Conservation (phyloP, 2,888 invertebrate species). For the Melinaea marsaeus region DNA sequence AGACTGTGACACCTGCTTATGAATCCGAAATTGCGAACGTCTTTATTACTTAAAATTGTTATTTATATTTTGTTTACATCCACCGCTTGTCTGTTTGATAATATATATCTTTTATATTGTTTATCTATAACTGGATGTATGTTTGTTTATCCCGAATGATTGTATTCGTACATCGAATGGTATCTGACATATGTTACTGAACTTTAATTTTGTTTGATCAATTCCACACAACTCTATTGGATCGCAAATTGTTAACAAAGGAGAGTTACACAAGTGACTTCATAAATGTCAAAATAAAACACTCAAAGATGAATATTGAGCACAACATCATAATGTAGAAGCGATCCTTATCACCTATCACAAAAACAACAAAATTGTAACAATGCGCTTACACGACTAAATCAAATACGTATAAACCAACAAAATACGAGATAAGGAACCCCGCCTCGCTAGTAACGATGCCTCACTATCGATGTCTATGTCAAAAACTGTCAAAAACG, state of each 20-base stretch:
- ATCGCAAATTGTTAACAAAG: not conserved
- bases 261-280: not conserved
- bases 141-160: not conserved
- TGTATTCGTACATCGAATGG: no score
- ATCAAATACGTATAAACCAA: conserved; percentile 55
- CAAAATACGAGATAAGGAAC: conserved; percentile 65
- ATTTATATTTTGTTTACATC: conserved; percentile 14
- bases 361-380: conserved; percentile 55
- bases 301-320: conserved; percentile 27
- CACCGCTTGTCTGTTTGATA: conserved; percentile 1
- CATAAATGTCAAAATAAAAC: conserved; percentile 15
- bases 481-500: conserved; percentile 75
- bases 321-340: conserved; percentile 21
- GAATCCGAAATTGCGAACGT: conserved; percentile 61
- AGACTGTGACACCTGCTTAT: conserved; percentile 69
- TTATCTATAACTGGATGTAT: not conserved
- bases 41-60: conserved; percentile 12
- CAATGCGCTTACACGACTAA: conserved; percentile 69
- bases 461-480: conserved; percentile 71
- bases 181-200: no score
- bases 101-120: not conserved
- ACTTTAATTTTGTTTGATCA: no score
- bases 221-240: no score
- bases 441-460: conserved; percentile 69
- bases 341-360: conserved; percentile 49